Conservation (phyloP, 2,888 invertebrate species). For the Gandaritis pyraliata region DNA sequence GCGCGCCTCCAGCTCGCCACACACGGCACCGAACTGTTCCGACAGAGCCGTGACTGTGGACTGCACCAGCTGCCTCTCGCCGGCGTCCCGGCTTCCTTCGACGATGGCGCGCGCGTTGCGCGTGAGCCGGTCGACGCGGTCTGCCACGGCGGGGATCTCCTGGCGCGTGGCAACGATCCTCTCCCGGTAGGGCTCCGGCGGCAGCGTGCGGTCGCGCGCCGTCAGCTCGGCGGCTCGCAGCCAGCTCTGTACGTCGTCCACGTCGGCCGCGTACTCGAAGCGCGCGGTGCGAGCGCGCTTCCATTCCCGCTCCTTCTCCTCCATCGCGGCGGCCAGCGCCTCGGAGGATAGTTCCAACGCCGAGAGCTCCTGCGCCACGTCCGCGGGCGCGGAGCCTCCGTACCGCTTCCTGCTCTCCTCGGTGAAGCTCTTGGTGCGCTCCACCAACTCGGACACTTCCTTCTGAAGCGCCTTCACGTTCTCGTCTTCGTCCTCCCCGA, state of each 20-base stretch:
- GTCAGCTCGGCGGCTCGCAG: constrained; percentile 92
- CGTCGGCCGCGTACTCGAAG: constrained; percentile 91
- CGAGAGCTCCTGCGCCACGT: constrained; percentile 92
- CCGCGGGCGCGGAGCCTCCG: constrained; percentile 88
- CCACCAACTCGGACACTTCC: constrained; percentile 84
- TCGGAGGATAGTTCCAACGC: constrained; percentile 93
- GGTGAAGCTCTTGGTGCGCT: constrained; percentile 84
- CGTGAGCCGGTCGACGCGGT: constrained; percentile 90
- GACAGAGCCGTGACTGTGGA: constrained; percentile 90
- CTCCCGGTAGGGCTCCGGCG: constrained; percentile 91
- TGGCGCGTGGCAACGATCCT: constrained; percentile 90
- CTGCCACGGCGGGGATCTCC: constrained; percentile 88
- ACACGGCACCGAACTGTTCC: constrained; percentile 91
- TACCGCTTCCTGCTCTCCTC: constrained; percentile 86
- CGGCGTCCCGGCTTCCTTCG: constrained; percentile 91
- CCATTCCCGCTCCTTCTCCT: constrained; percentile 94
- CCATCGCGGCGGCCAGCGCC: constrained; percentile 91
- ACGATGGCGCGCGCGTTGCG: constrained; percentile 91
- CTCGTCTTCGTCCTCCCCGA: constrained; percentile 88
- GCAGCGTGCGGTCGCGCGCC: constrained; percentile 91
- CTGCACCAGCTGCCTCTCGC: constrained; percentile 90
- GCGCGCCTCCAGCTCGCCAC: constrained; percentile 91
- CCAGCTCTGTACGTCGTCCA: constrained; percentile 93
- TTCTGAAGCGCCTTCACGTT: constrained; percentile 84
- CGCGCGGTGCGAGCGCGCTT: constrained; percentile 93